Evolutionary conservation across 2,888 invertebrate genomes (phyloP).

Genomic region (Trichacis sp.): DNA sequence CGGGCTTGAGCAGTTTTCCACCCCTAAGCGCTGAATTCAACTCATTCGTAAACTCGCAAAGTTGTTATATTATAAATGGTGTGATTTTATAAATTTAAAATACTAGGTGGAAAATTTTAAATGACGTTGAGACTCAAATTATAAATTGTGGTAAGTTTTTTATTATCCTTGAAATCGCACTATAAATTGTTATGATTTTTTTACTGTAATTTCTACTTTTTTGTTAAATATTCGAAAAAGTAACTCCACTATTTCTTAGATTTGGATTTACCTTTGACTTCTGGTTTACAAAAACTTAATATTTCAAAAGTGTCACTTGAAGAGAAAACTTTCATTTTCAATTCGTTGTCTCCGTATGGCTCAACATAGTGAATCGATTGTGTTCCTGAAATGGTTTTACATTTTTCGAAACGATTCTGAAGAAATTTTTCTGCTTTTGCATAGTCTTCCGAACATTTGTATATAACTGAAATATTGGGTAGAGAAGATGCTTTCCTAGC

Average conservation of each 20-base stretch:
- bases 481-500: background rate
- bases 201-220: too few relatives aligned
- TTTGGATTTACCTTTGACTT: background rate
- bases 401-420: background rate
- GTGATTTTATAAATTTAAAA: too few relatives aligned
- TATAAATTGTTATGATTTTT: too few relatives aligned
- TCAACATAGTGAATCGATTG: background rate
- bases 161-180: too few relatives aligned
- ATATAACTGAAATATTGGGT: background rate
- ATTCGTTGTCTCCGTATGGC: background rate
- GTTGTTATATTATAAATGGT: too few relatives aligned
- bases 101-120: too few relatives aligned
- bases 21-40: too few relatives aligned
- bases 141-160: too few relatives aligned
- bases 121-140: too few relatives aligned
- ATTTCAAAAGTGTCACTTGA: background rate
- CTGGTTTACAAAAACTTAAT: background rate
- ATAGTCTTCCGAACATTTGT: slow-evolving; percentile 1
- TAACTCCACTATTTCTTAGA: background rate
- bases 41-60: too few relatives aligned
- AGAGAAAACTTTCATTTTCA: background rate
- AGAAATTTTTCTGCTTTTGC: slow-evolving; percentile 1
- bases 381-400: slow-evolving; percentile 3
- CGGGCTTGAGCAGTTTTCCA: too few relatives aligned
- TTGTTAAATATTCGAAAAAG: too few relatives aligned